Evolutionary conservation across 1,140 invertebrate genomes (phyloP).

Genomic region (Homarus americanus): DNA sequence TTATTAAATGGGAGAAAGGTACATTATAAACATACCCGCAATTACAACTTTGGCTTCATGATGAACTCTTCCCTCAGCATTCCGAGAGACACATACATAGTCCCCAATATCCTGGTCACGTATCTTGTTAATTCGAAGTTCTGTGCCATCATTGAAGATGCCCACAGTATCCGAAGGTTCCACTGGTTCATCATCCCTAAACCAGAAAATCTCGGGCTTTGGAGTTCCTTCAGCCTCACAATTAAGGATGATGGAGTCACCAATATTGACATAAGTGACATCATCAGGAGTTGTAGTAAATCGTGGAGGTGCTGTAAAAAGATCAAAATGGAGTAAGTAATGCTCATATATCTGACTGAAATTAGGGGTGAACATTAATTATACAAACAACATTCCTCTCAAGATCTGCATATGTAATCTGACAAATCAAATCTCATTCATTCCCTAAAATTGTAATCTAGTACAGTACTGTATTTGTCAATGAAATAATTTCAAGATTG

Average conservation of each 20-base stretch:
- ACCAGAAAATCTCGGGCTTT: conserved; percentile 92
- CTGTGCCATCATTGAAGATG: conserved; percentile 94
- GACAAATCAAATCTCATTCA: too few relatives aligned
- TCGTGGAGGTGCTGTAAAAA: conserved; percentile 84
- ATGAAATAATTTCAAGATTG: too few relatives aligned
- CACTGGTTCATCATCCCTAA: conserved; percentile 73
- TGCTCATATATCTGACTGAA: not conserved
- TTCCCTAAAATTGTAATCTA: too few relatives aligned
- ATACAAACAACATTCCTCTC: too few relatives aligned
- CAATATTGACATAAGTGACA: conserved; percentile 96
- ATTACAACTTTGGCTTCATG: conserved; percentile 96
- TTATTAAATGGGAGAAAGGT: not conserved
- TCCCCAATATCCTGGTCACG: conserved; percentile 93
- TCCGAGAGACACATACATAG: conserved; percentile 95
- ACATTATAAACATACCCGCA: conserved; percentile 84
- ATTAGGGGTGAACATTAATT: too few relatives aligned
- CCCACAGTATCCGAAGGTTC: conserved; percentile 72
- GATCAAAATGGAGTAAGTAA: not conserved
- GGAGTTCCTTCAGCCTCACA: conserved; percentile 86
- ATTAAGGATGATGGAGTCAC: conserved; percentile 95
- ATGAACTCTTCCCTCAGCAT: conserved; percentile 95
- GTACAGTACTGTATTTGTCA: too few relatives aligned
- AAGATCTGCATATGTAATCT: too few relatives aligned
- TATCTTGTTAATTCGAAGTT: conserved; percentile 93
- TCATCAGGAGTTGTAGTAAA: conserved; percentile 95